Percentiles rank a stretch among this genome's conserved stretches.
phyloP scores from a whole-genome alignment of 2,113 vertebrate species.

The Hoplias malabaricus region DNA sequence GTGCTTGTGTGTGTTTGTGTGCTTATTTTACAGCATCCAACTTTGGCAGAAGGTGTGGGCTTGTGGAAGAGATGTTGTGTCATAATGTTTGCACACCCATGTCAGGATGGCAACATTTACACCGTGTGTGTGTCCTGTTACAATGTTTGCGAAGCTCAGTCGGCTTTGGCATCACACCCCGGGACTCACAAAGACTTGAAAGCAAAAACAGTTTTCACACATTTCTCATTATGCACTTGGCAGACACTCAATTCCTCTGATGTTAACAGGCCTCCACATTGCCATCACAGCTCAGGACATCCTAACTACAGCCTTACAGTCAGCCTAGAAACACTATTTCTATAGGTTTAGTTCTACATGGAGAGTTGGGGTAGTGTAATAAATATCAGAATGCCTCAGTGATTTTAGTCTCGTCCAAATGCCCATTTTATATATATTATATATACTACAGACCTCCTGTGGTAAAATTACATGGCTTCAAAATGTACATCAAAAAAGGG shows the following conservation, averaged over 20 bases:
- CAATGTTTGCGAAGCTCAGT: constrained; percentile 26
- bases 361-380: no score
- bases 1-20: background rate
- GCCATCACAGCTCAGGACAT: background rate
- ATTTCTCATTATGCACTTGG: constrained; percentile 35
- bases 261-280: constrained; percentile 4
- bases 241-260: constrained; percentile 1
- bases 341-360: no score
- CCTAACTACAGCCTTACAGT: background rate
- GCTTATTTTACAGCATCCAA: constrained; percentile 11
- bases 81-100: constrained; percentile 3
- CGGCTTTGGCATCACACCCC: constrained; percentile 27
- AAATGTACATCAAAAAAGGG: no score
- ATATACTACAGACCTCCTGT: no score
- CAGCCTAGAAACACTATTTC: constrained; percentile 1
- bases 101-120: constrained; percentile 1
- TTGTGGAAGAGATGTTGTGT: background rate
- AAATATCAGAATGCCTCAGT: no score
- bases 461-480: no score
- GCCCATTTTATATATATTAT: no score
- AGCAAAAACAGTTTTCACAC: constrained; percentile 28
- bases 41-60: constrained; percentile 3
- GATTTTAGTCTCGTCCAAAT: no score
- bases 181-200: constrained; percentile 11
- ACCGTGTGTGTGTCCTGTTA: constrained; percentile 14